Conservation (phyloP, 2,797 vertebrate species). For the Tapirus indicus region DNA sequence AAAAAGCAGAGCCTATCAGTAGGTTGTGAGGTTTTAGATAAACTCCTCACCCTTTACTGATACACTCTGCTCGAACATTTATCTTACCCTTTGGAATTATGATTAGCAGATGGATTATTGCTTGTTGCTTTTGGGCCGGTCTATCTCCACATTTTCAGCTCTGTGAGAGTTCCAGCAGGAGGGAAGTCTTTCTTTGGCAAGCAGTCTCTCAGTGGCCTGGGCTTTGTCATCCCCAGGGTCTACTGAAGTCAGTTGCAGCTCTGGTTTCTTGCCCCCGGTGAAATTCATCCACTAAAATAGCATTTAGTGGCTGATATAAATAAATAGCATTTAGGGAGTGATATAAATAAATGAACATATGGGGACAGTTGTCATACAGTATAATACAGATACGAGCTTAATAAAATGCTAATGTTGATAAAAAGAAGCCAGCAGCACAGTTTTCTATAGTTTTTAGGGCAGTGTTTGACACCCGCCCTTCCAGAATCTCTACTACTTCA, state of each 20-base stretch:
- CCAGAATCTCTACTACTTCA: background rate
- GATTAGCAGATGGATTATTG: background rate
- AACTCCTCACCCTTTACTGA: background rate
- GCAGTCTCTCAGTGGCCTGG: background rate
- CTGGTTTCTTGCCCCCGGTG: background rate
- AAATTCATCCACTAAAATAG: background rate
- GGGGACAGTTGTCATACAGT: background rate
- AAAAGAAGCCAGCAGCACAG: background rate
- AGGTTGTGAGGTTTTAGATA: background rate
- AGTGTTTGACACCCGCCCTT: background rate
- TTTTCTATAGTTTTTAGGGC: background rate
- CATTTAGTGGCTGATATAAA: too few species aligned
- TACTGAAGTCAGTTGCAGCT: background rate
- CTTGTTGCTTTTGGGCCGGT: background rate
- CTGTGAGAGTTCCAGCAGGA: background rate
- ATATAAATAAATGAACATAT: background rate
- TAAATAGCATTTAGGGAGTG: too few species aligned
- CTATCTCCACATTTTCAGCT: background rate
- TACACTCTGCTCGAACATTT: background rate
- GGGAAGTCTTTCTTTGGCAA: background rate
- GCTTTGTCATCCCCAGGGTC: background rate
- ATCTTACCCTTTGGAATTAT: background rate
- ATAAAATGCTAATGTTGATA: background rate
- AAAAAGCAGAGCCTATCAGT: background rate
- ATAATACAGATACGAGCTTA: background rate